Percentiles rank a stretch among this genome's conserved stretches.
Conservation (phyloP, 2,113 vertebrate species). For the Ciconia maguari region DNA sequence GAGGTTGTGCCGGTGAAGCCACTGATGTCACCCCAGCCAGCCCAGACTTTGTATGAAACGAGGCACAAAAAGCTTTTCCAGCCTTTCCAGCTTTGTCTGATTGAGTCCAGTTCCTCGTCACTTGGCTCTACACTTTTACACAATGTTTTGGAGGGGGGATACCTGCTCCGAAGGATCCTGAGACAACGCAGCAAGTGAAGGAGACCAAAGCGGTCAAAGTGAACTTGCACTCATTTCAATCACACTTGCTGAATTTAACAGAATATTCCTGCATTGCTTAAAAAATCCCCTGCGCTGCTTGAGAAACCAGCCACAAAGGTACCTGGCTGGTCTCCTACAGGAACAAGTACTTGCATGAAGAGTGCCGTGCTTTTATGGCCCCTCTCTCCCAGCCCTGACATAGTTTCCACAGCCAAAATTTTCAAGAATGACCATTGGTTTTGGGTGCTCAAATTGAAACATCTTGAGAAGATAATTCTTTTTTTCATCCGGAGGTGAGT, state of each 20-base stretch:
- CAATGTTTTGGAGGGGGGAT: neutral
- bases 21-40: neutral
- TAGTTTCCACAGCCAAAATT: neutral
- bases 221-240: neutral
- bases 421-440: neutral
- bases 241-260: neutral
- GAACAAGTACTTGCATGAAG: neutral
- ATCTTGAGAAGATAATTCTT: neutral
- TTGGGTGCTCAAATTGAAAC: neutral
- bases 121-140: neutral
- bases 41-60: neutral
- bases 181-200: neutral
- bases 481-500: neutral
- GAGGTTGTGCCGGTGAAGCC: neutral
- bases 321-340: neutral
- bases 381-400: neutral
- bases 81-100: neutral
- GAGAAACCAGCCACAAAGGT: neutral
- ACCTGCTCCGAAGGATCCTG: neutral
- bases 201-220: neutral
- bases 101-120: accelerated
- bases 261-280: neutral
- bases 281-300: neutral
- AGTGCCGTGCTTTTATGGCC: neutral
- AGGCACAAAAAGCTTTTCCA: neutral